Conservation (phyloP, 1,140 invertebrate species). For the Carcinoscorpius rotundicauda region DNA sequence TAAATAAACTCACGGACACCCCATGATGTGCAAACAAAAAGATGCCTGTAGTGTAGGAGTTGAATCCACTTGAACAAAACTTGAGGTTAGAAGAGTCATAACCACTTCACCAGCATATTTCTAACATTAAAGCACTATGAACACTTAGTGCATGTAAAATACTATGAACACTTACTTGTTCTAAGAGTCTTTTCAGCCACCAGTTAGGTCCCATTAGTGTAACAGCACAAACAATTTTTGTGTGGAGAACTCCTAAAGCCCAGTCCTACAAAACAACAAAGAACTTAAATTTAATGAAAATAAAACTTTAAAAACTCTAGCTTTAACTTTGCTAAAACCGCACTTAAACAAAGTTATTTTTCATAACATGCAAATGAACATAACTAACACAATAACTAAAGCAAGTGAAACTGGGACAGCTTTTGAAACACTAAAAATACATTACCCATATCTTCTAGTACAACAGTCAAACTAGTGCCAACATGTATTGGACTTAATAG, state of each 20-base stretch:
- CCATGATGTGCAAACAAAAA: not conserved
- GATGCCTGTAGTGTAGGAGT: not conserved
- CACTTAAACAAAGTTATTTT: no score
- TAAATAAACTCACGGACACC: not conserved
- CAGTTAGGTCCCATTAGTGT: slow-evolving; percentile 98
- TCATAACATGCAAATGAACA: no score
- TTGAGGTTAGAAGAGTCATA: not conserved
- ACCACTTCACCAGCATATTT: not conserved
- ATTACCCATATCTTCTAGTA: no score
- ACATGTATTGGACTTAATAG: no score
- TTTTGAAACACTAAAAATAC: no score
- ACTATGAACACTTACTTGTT: slow-evolving; percentile 53
- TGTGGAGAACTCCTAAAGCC: slow-evolving; percentile 91
- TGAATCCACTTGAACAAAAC: slow-evolving; percentile 7
- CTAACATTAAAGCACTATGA: not conserved
- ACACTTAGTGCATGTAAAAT: slow-evolving; percentile 37
- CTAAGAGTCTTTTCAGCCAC: slow-evolving; percentile 76
- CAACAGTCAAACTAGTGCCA: no score
- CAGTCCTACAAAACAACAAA: slow-evolving; percentile 60
- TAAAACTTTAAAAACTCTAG: no score
- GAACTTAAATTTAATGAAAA: not conserved
- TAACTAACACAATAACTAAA: no score
- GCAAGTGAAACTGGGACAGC: no score
- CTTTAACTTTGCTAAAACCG: no score
- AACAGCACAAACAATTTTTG: slow-evolving; percentile 93